These are phyloP conservation scores for Cacoxenus indagator DNA, from an alignment of 2,888 invertebrate species.

Conservation along the genomic window DNA sequence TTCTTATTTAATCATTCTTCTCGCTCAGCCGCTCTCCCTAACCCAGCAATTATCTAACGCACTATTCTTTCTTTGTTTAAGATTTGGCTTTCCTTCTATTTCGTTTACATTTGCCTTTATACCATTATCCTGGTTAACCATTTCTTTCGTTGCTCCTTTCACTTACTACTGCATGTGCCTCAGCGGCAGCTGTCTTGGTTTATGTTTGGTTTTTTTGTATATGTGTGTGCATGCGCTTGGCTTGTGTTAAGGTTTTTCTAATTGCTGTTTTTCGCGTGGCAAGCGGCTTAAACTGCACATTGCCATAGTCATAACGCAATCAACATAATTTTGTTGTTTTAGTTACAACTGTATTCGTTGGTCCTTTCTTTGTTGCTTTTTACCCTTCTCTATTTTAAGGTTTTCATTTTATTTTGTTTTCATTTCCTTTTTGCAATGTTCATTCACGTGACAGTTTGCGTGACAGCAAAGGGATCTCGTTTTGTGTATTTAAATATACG, in stretches of 20 bases:
- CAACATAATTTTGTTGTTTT: background rate
- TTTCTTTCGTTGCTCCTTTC: constrained; percentile 31
- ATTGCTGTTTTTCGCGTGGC: background rate
- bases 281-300: background rate
- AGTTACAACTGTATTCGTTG: constrained; percentile 1
- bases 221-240: background rate
- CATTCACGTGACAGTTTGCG: constrained; percentile 2
- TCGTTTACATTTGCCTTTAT: constrained; percentile 59
- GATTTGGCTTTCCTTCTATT: background rate
- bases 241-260: background rate
- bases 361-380: background rate
- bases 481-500: background rate
- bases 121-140: constrained; percentile 61
- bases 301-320: background rate
- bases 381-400: background rate
- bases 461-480: constrained; percentile 8
- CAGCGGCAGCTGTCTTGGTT: constrained; percentile 34
- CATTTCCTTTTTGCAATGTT: constrained; percentile 1
- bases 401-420: background rate
- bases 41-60: background rate
- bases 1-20: background rate
- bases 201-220: background rate
- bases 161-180: background rate
- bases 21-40: background rate
- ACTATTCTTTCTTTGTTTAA: constrained; percentile 2